Evolutionary conservation across 2,888 invertebrate species (phyloP), one percentile per base, ranked within the genome.

Genomic region (Imbricaverruca yamaguchii): DNA sequence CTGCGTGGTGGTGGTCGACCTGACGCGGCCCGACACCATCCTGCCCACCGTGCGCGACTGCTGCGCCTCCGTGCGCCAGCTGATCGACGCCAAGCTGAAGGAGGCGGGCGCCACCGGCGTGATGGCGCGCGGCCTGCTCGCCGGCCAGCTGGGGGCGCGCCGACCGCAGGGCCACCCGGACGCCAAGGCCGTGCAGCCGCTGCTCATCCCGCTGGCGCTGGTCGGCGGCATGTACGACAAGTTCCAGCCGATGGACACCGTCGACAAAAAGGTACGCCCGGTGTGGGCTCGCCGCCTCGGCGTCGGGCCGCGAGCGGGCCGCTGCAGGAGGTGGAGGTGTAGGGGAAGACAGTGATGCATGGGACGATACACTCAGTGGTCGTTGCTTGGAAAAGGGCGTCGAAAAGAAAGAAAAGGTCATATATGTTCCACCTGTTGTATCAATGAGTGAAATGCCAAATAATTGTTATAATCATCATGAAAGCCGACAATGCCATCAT

Each of bases 211-310:
- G 23, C 85, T 95, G 15, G 90, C 94, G 12, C 91, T 97, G 53
- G 89, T 97, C 69, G 94, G 95, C 9, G 92, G 93, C 77, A 96
- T 94, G 88, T 96, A 94, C 87, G 96, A 97, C 86, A 86, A 93
- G 78, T 96, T 95, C 86, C 93, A 94, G 92, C 92, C 89, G 87
- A 92, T 91, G 84, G 91, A 91, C 84, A 89, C 90, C 10, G 91
- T 91, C 84, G 90, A 90, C 81, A 93, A 93, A 85, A 93, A 94
- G 86, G 88, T 92, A 21, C 89, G 95, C 39, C 15, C 4, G 59
- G 1, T 59, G 4, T 39, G 39, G 39, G 39, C 39, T 39, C 39
- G 39, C 39, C 1, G 39, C 39, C 39, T 39, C 39, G 39, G 2
- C 4, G 39, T 39, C 39, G 39, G 39, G 39, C 39, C 39, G 39